Evolutionary conservation across 2,797 vertebrate species (phyloP).

Genomic region (Propithecus deckenii): DNA sequence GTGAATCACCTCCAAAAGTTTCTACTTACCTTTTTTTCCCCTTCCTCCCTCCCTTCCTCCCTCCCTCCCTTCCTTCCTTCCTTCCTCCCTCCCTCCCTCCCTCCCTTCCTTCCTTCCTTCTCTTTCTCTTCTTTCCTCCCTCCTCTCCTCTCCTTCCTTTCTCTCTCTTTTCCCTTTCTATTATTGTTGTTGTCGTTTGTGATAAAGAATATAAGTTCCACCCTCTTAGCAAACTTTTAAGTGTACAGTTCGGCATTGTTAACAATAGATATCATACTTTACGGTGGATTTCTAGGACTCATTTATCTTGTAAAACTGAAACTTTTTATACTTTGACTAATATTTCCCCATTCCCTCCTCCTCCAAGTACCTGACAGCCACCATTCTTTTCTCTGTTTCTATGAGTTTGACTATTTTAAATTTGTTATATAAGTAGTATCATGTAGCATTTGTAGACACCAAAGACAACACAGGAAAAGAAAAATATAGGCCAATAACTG

Average conservation of each 20-base stretch:
- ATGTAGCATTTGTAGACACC: neutral
- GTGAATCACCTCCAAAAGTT: neutral
- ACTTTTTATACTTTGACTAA: neutral
- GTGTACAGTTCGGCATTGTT: neutral
- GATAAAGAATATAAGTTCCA: neutral
- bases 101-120: neutral
- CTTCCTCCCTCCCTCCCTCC: fast-evolving
- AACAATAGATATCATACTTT: neutral
- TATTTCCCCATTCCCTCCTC: neutral
- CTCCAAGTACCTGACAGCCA: neutral
- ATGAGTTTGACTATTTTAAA: neutral
- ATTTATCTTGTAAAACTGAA: neutral
- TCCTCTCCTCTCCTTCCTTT: neutral
- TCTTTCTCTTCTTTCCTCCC: fast-evolving
- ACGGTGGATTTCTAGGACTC: neutral
- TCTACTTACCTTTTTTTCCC: neutral
- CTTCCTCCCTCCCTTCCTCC: fast-evolving
- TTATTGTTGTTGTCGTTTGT: neutral
- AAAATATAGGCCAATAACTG: neutral
- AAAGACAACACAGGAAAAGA: neutral
- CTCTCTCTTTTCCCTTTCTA: neutral
- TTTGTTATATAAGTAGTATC: neutral
- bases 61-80: fast-evolving
- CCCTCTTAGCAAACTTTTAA: neutral
- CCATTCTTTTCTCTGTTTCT: neutral